Conservation (phyloP, 2,888 invertebrate species). For the Xestia ashworthii region DNA sequence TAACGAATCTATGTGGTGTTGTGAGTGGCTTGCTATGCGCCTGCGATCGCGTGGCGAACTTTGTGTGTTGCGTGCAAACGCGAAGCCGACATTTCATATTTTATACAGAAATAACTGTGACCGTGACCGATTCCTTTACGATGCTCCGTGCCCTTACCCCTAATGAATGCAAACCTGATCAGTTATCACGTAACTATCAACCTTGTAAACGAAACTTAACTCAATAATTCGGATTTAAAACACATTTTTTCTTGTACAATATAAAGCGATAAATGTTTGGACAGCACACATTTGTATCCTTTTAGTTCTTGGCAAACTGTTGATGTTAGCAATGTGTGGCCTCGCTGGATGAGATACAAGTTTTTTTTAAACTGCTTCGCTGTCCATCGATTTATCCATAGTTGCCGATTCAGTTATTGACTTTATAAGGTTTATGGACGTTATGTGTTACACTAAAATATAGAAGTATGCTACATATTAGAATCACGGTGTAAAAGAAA, state of each 20-base stretch:
- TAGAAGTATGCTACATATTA: neutral
- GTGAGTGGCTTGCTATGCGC: conserved; percentile 41
- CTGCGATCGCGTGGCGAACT: conserved; percentile 62
- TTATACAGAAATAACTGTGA: conserved; percentile 50
- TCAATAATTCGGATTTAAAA: conserved; percentile 3
- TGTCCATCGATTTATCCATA: conserved; percentile 8
- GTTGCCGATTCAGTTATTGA: neutral
- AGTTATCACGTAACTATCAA: conserved; percentile 56
- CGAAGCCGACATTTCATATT: conserved; percentile 48
- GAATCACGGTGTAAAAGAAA: neutral
- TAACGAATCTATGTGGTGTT: conserved; percentile 31
- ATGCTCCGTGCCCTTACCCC: conserved; percentile 38
- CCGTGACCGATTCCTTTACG: conserved; percentile 59
- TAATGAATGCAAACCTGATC: conserved; percentile 57
- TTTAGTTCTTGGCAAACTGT: conserved; percentile 35
- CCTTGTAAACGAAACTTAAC: conserved; percentile 38
- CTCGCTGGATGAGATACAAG: conserved; percentile 7
- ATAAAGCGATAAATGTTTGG: conserved; percentile 5
- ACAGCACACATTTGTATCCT: conserved; percentile 11
- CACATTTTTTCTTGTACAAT: neutral
- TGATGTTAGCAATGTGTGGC: conserved; percentile 8
- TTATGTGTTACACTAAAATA: neutral
- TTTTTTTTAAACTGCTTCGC: conserved; percentile 11
- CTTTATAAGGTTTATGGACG: neutral
- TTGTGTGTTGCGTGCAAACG: conserved; percentile 53